A percentile compares a stretch with the other conserved stretches of the same genome.
Evolutionary conservation across 1,140 invertebrate species (phyloP).

Genomic region (Lordiphosa stackelbergi): DNA sequence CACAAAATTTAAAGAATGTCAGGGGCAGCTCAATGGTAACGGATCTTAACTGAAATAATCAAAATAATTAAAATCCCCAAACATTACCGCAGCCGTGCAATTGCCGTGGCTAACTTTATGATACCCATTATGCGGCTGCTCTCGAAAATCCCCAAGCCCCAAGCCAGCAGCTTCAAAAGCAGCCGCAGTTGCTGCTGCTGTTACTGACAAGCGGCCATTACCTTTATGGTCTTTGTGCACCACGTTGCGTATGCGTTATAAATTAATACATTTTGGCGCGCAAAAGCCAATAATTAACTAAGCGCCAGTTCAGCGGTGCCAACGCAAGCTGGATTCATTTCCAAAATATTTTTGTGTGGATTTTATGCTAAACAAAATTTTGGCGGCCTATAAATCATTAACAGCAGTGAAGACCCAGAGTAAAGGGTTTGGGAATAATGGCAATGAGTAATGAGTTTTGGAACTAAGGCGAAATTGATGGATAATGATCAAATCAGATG

Average conservation of each 20-base stretch:
- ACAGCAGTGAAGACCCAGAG: not conserved
- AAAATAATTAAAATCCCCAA: too few species aligned
- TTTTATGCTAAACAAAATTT: conserved; percentile 22
- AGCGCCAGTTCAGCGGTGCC: conserved; percentile 25
- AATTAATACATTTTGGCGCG: conserved; percentile 59
- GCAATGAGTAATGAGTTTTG: conserved; percentile 7
- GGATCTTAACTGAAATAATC: too few species aligned
- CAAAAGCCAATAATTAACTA: conserved; percentile 62
- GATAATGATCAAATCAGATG: too few species aligned
- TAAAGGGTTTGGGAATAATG: not conserved
- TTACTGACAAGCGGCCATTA: conserved; percentile 18
- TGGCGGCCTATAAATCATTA: conserved; percentile 4
- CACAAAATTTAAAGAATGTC: too few species aligned
- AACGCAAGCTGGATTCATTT: conserved; percentile 18
- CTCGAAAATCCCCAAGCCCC: not conserved
- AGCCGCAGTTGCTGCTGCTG: conserved; percentile 22
- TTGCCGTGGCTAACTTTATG: not conserved
- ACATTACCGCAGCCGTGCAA: not conserved
- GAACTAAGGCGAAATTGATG: not conserved
- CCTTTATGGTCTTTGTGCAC: conserved; percentile 22
- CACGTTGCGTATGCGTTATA: conserved; percentile 37
- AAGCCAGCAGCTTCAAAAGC: not conserved
- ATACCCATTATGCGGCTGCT: not conserved
- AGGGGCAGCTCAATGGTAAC: too few species aligned
- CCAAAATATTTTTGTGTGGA: conserved; percentile 17